Base-by-base conservation (phyloP, 2,888 invertebrate species). In the Ellobium chinense region DNA sequence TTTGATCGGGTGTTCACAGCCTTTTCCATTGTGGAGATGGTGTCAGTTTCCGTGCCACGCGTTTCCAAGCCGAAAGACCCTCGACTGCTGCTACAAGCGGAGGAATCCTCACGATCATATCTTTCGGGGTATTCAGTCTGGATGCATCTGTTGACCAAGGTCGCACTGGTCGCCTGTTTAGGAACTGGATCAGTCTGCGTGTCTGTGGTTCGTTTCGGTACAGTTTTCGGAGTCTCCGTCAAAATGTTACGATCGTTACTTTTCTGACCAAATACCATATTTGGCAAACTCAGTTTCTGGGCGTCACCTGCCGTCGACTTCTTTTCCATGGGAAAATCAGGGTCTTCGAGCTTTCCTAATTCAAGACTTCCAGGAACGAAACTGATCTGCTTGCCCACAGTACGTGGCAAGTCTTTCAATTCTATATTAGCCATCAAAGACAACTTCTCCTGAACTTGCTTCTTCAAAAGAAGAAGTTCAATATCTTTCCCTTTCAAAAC, bases 401-500 rank as follows among this genome's bases (percentile, higher is more conserved):
- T 89, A 2, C 74, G 72, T 1, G 93, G 93, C 14, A 92, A 85
- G 24, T 89, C 87, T 76, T 88, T 89, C 46, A 92, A 82, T 56
- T 91, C 89, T n/a, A 92, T 88, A 56, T 89, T 89, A 46, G 89
- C 88, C 62, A 92, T 85, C 18, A 86, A 84, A 29, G 89, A 87
- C 46, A 93, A 87, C 84, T 93, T 93, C 75, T 93, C 92, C 78
- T 92, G 90, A 4, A 93, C 91, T 79, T 93, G 92, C 79, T 92
- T 93, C 87, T 93, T 93, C 65, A 93, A 86, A 60, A 93, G 87
- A 65, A 93, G 87, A 24, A 93, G 88, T 85, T 93, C 93, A 34
- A 93, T 93, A 80, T 93, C 93, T 83, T 93, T 93, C 39, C 93
- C 92, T 69, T 92, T 90, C 18, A 93, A 87, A n/a, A 93, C 92